Conservation (phyloP, 2,888 invertebrate genomes). For the Folsomia manolachei region DNA sequence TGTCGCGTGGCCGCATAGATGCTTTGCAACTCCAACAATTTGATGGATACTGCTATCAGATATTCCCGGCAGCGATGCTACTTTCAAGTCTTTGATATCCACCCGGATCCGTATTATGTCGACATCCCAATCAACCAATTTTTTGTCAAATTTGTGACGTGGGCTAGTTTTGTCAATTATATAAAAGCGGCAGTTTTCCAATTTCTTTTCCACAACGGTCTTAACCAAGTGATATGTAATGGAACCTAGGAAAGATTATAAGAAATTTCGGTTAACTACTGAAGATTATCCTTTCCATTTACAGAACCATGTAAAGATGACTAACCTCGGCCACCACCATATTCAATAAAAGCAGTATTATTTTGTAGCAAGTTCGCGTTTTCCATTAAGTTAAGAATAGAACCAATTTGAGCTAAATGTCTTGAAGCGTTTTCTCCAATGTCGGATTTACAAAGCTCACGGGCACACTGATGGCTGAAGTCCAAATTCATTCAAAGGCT, state of each 20-base stretch:
- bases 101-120: constrained; percentile 67
- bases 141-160: constrained; percentile 76
- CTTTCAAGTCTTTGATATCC: constrained; percentile 74
- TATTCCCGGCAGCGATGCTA: constrained; percentile 60
- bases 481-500: background rate
- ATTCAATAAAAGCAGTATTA: constrained; percentile 74
- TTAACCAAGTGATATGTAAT: constrained; percentile 73
- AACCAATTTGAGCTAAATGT: constrained; percentile 75
- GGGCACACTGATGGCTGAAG: too few species aligned
- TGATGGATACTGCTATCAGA: constrained; percentile 53
- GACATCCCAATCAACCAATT: constrained; percentile 57
- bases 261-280: too few species aligned
- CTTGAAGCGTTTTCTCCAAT: constrained; percentile 56
- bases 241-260: constrained; percentile 60
- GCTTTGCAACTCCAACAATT: constrained; percentile 75
- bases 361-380: constrained; percentile 54
- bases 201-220: constrained; percentile 58
- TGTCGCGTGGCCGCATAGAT: constrained; percentile 84
- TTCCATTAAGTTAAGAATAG: constrained; percentile 69
- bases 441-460: constrained; percentile 52
- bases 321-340: constrained; percentile 84
- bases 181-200: constrained; percentile 61
- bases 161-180: constrained; percentile 76
- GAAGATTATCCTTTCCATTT: too few species aligned
- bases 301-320: too few species aligned